Base-by-base conservation (phyloP, 2,888 invertebrate genomes). In the Trissolcus brochymenae region DNA sequence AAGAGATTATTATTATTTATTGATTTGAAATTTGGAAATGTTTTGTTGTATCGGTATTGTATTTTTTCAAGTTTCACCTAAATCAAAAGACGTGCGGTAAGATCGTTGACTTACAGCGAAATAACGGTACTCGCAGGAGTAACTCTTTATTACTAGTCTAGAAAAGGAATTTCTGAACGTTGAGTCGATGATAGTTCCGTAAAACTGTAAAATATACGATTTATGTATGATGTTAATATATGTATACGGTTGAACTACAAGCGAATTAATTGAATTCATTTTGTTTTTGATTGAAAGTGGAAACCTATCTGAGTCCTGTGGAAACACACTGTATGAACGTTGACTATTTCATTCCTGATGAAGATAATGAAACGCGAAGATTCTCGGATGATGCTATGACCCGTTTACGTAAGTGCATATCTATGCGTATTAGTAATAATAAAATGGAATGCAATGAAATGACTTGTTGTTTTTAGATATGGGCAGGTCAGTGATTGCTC, bases 271-370 rank as follows among this genome's bases (percentile, higher is more conserved):
- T 35, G 2, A 6, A 51, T 46, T 4, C 2, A 46, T 11, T 46
- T 46, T 14, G 46, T 46, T 46, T 14, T 46, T 6, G 46, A 4
- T 46, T 14, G 1, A 29, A 17, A 96, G 96, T 96, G 78, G 95
- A 95, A 88, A 95, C 95, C 79, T 96, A 96, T 89, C 90, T 96
- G 83, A 96, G 96, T 78, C 97, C 97, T 4, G 96, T 97, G 82
- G 97, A 98, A 90, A 97, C 97, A 13, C 96, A 97, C 90, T 98
- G 97, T 91, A 95, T 95, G 90, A 97, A 97, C 91, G 94, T 97
- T 87, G 96, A 97, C 90, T 97, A 98, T 91, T 97, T 95, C 91
- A 95, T 97, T 80, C 94, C 95, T 61, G 96, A 96, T 89, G 95
- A 96, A 82, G 95, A 95, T 86, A 95, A 95, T 89, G 93, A 94